Percentiles rank a stretch among this genome's conserved stretches.
Evolutionary conservation across 2,113 vertebrate species (phyloP).

Genomic region (Sander lucioperca): DNA sequence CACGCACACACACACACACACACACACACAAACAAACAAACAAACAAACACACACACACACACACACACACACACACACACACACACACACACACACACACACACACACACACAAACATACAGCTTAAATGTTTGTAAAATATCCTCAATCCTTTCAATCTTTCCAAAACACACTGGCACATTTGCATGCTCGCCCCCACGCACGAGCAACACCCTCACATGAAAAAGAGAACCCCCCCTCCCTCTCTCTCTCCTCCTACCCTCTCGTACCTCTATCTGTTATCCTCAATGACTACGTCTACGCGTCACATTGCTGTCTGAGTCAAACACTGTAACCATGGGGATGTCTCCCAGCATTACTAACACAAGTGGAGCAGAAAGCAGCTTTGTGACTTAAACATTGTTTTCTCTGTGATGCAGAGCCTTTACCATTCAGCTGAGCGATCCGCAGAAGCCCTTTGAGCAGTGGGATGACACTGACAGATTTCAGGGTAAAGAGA

Average conservation of each 20-base stretch:
- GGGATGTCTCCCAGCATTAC: constrained; percentile 56
- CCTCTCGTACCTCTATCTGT: constrained; percentile 42
- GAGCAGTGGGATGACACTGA: constrained; percentile 39
- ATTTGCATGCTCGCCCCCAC: not conserved
- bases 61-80: constrained; percentile 32
- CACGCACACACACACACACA: constrained; percentile 25
- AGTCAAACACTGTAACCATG: constrained; percentile 77
- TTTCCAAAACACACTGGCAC: constrained; percentile 46
- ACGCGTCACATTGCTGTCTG: constrained; percentile 64
- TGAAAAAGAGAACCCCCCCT: constrained; percentile 41
- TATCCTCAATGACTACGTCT: constrained; percentile 68
- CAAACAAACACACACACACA: constrained; percentile 25
- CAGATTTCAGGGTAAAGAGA: constrained; percentile 44
- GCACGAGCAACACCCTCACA: constrained; percentile 12
- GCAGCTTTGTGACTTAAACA: constrained; percentile 43
- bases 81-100: not conserved
- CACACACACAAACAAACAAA: constrained; percentile 41
- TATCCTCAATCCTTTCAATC: constrained; percentile 8
- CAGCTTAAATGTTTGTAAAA: constrained; percentile 24
- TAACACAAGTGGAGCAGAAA: constrained; percentile 41
- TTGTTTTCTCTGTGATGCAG: too few species aligned
- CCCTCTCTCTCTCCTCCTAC: not conserved
- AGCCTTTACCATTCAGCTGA: constrained; percentile 32
- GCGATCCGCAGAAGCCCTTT: constrained; percentile 18
- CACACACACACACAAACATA: constrained; percentile 2